Evolutionary conservation across 2,113 vertebrate genomes (phyloP), one percentile per base, ranked within the genome.

Genomic region (Hippocampus abdominalis): DNA sequence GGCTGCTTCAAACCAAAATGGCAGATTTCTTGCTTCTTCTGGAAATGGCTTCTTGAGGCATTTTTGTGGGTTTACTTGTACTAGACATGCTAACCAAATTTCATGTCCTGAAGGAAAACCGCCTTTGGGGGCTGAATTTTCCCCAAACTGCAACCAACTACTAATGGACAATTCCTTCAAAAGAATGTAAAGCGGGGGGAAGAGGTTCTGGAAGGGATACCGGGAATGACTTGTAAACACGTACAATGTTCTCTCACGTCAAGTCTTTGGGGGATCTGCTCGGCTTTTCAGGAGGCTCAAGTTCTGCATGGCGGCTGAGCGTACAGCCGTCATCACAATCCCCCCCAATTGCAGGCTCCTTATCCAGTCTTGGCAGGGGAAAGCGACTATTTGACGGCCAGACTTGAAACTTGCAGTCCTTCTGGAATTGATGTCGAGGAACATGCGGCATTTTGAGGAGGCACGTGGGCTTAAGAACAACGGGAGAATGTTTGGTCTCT

Each of bases 281-380:
- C 15, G 27, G 27, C 57, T 36, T 60, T 60, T 29, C 57, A 60
- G 40, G n/a, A 44, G 40, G 42, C 62, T 64, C 15, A 25, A 44
- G 62, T 64, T 21, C 54, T 27, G 23, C 23, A 57, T 57, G 23
- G 23, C 54, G 27, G 25, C 29, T 62, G 32, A 20, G 32, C 32
- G 13, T 32, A 6, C 25, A 61, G 16, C 4, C 8, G 65, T 66
- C 82, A 67, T 71, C 73, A 23, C 71, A 70, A 70, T 40, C 11
- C 68, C 11, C 68, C 69, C 57, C 20, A 63, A 74, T 66, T 57
- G 54, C 68, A 67, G 75, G 72, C 63, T 67, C 64, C 68, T 23
- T 66, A 65, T 46, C 32, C 42, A 23, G 71, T 42, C 49, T 71
- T 60, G 44, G 53, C 69, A 61, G 0, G 7, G 7, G 64, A 62